phyloP scores from a whole-genome alignment of 2,797 vertebrate species.

The Loriculus beryllinus region DNA sequence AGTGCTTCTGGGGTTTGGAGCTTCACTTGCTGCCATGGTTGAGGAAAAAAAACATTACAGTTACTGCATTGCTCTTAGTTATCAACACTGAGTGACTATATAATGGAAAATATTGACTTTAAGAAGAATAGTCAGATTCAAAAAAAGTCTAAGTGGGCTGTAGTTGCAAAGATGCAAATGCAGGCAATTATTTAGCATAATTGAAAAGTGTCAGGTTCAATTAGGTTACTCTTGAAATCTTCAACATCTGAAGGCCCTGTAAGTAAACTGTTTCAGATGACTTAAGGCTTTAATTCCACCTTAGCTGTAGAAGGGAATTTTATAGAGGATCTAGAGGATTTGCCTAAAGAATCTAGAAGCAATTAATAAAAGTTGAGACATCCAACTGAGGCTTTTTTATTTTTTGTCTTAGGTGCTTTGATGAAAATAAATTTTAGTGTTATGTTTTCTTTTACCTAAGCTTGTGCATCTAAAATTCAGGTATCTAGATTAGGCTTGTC shows the following conservation, averaged over 20 bases:
- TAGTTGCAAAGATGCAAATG: background rate
- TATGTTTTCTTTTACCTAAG: background rate
- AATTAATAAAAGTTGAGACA: background rate
- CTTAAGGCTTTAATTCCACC: background rate
- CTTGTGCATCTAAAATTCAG: background rate
- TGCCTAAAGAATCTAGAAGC: background rate
- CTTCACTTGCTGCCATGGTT: background rate
- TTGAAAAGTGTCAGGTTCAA: background rate
- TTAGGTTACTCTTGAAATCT: background rate
- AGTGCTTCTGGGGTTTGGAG: background rate
- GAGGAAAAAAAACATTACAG: background rate
- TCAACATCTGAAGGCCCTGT: background rate
- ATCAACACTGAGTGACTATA: background rate
- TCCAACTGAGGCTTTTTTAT: background rate
- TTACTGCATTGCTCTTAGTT: background rate
- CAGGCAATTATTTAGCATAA: background rate
- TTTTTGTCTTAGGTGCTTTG: background rate
- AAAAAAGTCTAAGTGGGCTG: background rate
- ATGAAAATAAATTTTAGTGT: background rate
- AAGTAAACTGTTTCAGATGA: background rate
- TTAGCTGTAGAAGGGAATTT: background rate
- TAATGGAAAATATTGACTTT: background rate
- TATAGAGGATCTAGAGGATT: background rate
- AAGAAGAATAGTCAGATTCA: background rate
- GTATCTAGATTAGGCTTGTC: background rate